Conservation (phyloP, 2,888 invertebrate species). For the Pandemis cinnamomeana region DNA sequence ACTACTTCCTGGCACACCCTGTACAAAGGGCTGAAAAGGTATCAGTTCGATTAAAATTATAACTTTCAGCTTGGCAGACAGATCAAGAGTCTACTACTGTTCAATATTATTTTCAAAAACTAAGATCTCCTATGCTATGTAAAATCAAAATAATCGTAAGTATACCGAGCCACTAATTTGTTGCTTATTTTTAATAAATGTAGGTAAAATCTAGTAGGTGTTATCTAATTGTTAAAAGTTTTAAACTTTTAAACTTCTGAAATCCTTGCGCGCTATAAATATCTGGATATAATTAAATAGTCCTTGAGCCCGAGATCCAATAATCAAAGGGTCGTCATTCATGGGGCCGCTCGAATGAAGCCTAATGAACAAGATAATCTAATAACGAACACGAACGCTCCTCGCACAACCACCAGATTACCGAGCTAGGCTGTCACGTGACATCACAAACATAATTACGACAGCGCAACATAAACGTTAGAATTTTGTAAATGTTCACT, state of each 20-base stretch:
- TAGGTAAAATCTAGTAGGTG: not conserved
- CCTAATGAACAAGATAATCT: constrained; percentile 52
- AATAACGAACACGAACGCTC: constrained; percentile 48
- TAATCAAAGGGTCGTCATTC: constrained; percentile 44
- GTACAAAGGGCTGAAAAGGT: too few relatives aligned
- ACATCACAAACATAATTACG: not conserved
- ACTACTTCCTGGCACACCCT: too few relatives aligned
- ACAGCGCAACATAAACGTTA: not conserved
- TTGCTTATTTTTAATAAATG: not conserved
- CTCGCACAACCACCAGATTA: constrained; percentile 25
- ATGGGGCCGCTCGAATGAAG: constrained; percentile 40
- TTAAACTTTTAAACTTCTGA: not conserved
- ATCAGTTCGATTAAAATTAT: too few relatives aligned
- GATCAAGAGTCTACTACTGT: too few relatives aligned
- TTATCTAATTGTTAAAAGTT: not conserved
- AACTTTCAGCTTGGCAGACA: too few relatives aligned
- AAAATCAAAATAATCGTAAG: too few relatives aligned
- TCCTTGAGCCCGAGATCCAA: constrained; percentile 33
- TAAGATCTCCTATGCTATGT: too few relatives aligned
- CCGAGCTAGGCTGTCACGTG: constrained; percentile 11
- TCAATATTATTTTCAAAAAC: too few relatives aligned
- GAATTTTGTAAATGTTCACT: not conserved
- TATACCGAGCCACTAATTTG: too few relatives aligned
- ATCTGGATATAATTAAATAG: constrained; percentile 12
- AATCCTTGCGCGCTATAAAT: not conserved